Base-by-base conservation (phyloP, 2,888 invertebrate species). In the Serripes groenlandicus region DNA sequence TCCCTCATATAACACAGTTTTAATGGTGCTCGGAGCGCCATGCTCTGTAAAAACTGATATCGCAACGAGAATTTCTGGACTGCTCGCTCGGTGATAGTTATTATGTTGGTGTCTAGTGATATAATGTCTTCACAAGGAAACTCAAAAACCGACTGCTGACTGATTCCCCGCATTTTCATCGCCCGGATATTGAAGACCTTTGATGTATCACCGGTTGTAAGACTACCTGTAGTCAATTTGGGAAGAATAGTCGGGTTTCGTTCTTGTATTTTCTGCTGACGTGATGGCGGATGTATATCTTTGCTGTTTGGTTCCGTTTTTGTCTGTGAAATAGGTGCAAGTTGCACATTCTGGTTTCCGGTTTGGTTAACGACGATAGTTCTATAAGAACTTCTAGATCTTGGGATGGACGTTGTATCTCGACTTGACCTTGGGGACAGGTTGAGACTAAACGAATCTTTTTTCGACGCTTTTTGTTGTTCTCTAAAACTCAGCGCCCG, bases 61-160 rank as follows among this genome's bases (percentile, higher is more conserved):
- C 84, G 74, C 5, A 86, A 49, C 5, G 86, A 80, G 72, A 86
- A 86, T 58, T 86, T 86, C 73, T 86, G 86, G 1, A 86, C 80
- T 3, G 86, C 82, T n/a, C 86, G 37, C 37, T 86, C 86, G 11
- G 83, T 84, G 11, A 86, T 75, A 11, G 84, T 86, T 21, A 86
- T 78, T 15, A 86, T 86, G 56, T 81, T 79, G 54, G 69, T 84
- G 23, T 79, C 78, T 11, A 84, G 54, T 3, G 84, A 62, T 9
- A 86, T 49, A 30, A 86, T 80, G 32, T 86, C 86, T 35, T 82
- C 84, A 35, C 86, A 86, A 3, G 84, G 84, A 49, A 86, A 82
- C 75, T 86, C 86, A 69, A 86, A 86, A 21, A 79, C 66, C 4
- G 86, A 84, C 75, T 84, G 82, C 23, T 81, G 79, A 72, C 80